Evolutionary conservation across 2,113 vertebrate species (phyloP).

Genomic region (Cariama cristata): DNA sequence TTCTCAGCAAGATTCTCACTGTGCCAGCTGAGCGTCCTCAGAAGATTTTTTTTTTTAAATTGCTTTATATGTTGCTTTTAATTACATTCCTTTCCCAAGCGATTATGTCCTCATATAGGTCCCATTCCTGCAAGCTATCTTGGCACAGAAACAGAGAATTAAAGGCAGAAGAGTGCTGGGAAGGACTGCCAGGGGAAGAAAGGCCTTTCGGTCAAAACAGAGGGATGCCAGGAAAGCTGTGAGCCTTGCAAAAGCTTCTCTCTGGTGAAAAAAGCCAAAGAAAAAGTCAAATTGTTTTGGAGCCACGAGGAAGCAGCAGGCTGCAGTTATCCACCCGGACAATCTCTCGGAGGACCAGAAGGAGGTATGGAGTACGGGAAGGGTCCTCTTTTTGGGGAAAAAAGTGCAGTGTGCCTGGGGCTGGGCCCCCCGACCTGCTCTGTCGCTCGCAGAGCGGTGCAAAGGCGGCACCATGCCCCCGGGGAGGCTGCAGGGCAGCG

Average conservation of each 20-base stretch:
- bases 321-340: background rate
- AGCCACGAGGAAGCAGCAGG: background rate
- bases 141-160: conserved; percentile 42
- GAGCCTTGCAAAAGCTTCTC: background rate
- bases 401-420: background rate
- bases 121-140: conserved; percentile 51
- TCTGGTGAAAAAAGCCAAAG: background rate
- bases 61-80: conserved; percentile 58
- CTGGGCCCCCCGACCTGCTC: background rate
- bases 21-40: conserved; percentile 26
- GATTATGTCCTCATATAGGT: conserved; percentile 46
- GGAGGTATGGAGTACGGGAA: background rate
- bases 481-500: background rate
- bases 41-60: conserved; percentile 26
- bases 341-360: background rate
- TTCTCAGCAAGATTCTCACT: conserved; percentile 44
- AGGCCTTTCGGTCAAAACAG: conserved; percentile 17
- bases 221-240: background rate
- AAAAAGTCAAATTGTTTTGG: background rate
- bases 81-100: conserved; percentile 68
- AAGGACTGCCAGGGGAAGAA: background rate
- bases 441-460: background rate
- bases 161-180: conserved; percentile 10
- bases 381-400: background rate
- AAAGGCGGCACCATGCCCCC: background rate